Base-by-base conservation (phyloP, 2,888 invertebrate genomes). In the Zaprionus lineosus region DNA sequence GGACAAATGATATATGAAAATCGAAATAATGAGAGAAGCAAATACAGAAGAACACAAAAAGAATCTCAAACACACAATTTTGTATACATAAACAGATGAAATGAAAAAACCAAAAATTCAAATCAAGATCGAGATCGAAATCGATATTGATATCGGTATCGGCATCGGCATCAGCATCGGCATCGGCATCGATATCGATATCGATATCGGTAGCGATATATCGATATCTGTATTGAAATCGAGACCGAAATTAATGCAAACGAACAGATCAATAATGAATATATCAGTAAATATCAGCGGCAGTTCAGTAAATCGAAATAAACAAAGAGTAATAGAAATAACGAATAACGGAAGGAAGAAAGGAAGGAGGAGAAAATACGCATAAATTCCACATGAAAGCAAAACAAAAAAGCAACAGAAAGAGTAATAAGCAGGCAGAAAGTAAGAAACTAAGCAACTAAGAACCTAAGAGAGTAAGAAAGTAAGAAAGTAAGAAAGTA, bases 221-320 rank as follows among this genome's bases (percentile, higher is more conserved):
- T n/a, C n/a, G n/a, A n/a, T n/a, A n/a, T n/a, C n/a, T n/a, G n/a
- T n/a, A n/a, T n/a, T n/a, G n/a, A 24, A 24, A 24, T 1, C 24
- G 43, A 64, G 53, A 65, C 55, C 29, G 64, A 51, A 68, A 48
- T 62, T 58, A 53, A 58, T 70, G 70, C 67, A 71, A 71, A 68
- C n/a, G n/a, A n/a, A n/a, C n/a, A n/a, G n/a, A n/a, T n/a, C n/a
- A n/a, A n/a, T 41, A 68, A 53, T 36, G 43, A 58, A 74, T 79
- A 78, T 78, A 78, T 78, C 83, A 78, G 65, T 79, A 74, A 78
- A 83, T 78, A 78, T 78, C 78, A 77, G 62, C 50, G 77, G 64
- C 48, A 72, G 57, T 64, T 64, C 50, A 72, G 66, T 62, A 69
- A 63, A 58, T 36, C 48, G 24, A 33, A 67, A 66, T 68, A 31